These are phyloP conservation scores for Phortica variegata DNA, from an alignment of 1,140 invertebrate species.

Conservation along the genomic window DNA sequence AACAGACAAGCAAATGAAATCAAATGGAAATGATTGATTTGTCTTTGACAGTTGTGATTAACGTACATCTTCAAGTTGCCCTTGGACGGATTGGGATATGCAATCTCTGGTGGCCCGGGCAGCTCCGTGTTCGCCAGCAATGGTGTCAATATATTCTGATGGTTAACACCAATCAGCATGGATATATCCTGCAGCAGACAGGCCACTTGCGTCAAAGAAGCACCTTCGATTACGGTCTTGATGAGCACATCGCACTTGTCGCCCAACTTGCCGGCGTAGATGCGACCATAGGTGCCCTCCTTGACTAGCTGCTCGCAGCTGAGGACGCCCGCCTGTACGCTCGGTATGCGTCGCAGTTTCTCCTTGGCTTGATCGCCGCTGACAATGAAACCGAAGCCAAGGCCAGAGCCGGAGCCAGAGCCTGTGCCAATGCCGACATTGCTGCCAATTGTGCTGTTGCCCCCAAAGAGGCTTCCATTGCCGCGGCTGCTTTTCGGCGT, in stretches of 20 bases:
- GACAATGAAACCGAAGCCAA: conserved; percentile 11
- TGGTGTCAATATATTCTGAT: conserved; percentile 80
- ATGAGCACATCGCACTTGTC: conserved; percentile 76
- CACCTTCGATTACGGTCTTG: conserved; percentile 82
- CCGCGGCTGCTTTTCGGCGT: conserved; percentile 51
- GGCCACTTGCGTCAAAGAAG: conserved; percentile 78
- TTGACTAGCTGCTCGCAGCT: conserved; percentile 66
- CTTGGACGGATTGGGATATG: conserved; percentile 77
- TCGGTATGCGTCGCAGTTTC: conserved; percentile 65
- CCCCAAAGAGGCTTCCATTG: conserved; percentile 48
- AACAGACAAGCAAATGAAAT: neutral
- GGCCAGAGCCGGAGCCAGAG: neutral
- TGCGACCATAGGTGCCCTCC: conserved; percentile 81
- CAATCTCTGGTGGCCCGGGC: conserved; percentile 71
- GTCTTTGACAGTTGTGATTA: conserved; percentile 8
- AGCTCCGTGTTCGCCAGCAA: conserved; percentile 79
- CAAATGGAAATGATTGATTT: neutral
- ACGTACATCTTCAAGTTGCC: conserved; percentile 86
- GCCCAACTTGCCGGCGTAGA: conserved; percentile 74
- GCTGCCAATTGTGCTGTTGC: conserved; percentile 34
- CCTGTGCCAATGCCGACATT: conserved; percentile 36
- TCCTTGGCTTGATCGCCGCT: conserved; percentile 60
- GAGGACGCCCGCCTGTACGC: conserved; percentile 67
- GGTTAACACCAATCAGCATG: conserved; percentile 76
- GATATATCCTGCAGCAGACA: conserved; percentile 81